phyloP scores from a whole-genome alignment of 2,888 invertebrate genomes.

The Drosophila mayaguana region DNA sequence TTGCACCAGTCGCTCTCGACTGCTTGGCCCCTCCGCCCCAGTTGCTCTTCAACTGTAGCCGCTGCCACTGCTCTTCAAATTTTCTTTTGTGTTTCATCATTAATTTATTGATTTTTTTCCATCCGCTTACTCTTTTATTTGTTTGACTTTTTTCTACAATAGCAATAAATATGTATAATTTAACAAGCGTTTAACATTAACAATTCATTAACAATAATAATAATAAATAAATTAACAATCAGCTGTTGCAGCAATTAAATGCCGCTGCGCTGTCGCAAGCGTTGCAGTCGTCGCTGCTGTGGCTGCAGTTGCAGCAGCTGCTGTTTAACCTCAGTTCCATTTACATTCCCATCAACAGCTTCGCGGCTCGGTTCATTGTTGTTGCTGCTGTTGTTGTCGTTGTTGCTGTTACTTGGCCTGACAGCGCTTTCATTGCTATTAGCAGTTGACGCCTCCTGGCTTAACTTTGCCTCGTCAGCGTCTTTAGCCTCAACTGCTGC shows the following conservation, averaged over 20 bases:
- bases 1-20: background rate
- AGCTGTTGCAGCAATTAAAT: slow-evolving; percentile 26
- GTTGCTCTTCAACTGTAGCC: background rate
- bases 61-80: slow-evolving; percentile 1
- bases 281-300: slow-evolving; percentile 43
- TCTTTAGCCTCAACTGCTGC: slow-evolving; percentile 22
- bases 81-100: background rate
- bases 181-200: slow-evolving; percentile 69
- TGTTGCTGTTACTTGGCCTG: slow-evolving; percentile 22
- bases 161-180: slow-evolving; percentile 71
- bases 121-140: slow-evolving; percentile 29
- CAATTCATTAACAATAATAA: slow-evolving; percentile 69
- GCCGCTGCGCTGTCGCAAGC: slow-evolving; percentile 39
- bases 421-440: slow-evolving; percentile 49
- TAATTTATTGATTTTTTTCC: slow-evolving; percentile 2
- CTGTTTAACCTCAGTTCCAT: slow-evolving; percentile 30
- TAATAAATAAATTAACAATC: slow-evolving; percentile 60
- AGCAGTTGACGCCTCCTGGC: slow-evolving; percentile 37
- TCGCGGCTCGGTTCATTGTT: slow-evolving; percentile 35
- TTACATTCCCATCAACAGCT: slow-evolving; percentile 45
- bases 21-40: background rate
- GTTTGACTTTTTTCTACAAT: slow-evolving; percentile 36
- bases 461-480: slow-evolving; percentile 32
- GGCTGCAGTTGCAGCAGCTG: slow-evolving; percentile 16
- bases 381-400: slow-evolving; percentile 10